Evolutionary conservation across 1,140 invertebrate genomes (phyloP).

Genomic region (Wiebesia pumilae): DNA sequence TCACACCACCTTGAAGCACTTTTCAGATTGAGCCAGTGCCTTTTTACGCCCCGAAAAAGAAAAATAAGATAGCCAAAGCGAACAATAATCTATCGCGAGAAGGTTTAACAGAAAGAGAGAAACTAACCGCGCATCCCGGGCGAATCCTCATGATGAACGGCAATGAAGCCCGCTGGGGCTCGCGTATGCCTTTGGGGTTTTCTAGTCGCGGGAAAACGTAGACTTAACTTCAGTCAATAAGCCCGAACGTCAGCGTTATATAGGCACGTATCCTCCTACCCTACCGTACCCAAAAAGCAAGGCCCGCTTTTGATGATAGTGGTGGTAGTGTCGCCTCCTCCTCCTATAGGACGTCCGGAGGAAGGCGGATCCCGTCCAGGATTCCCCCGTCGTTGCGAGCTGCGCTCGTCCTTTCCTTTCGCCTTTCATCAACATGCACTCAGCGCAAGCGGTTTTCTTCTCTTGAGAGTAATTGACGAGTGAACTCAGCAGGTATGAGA

Average conservation of each 20-base stretch:
- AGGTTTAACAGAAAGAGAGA: neutral
- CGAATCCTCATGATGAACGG: slow-evolving; percentile 70
- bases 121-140: slow-evolving; percentile 73
- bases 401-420: slow-evolving; percentile 46
- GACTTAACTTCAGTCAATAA: slow-evolving; percentile 73
- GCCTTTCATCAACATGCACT: slow-evolving; percentile 40
- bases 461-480: neutral
- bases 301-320: neutral
- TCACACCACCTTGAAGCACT: neutral
- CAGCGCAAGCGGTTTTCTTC: slow-evolving; percentile 19
- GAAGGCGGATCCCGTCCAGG: slow-evolving; percentile 37
- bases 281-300: slow-evolving; percentile 31
- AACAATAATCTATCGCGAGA: too few species aligned
- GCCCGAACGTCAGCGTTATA: slow-evolving; percentile 74
- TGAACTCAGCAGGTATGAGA: too few species aligned
- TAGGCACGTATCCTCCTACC: slow-evolving; percentile 72
- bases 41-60: too few species aligned
- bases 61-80: too few species aligned
- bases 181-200: slow-evolving; percentile 31
- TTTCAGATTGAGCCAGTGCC: too few species aligned
- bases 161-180: slow-evolving; percentile 44
- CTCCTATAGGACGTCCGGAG: slow-evolving; percentile 53
- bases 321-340: neutral
- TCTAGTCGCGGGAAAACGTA: slow-evolving; percentile 66
- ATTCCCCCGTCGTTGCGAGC: neutral